These are phyloP conservation scores for Drosophila paucipuncta DNA, from an alignment of 2,888 invertebrate species.

Conservation along the genomic window DNA sequence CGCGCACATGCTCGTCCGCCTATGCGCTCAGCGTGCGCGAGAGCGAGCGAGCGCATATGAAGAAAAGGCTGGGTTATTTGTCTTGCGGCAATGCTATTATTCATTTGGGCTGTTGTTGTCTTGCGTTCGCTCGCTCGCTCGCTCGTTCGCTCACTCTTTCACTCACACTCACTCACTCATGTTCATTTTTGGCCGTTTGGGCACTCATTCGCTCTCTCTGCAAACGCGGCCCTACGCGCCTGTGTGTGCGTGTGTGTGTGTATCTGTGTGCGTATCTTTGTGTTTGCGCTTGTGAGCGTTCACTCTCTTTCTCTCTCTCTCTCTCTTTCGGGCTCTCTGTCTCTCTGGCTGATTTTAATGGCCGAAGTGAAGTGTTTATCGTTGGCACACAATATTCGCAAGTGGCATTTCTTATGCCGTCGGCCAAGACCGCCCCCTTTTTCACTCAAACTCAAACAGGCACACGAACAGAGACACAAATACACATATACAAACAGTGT, in stretches of 20 bases:
- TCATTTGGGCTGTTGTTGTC: conserved; percentile 78
- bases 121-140: conserved; percentile 47
- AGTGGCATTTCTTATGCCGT: conserved; percentile 82
- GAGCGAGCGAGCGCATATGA: conserved; percentile 56
- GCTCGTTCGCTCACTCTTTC: conserved; percentile 36
- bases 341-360: conserved; percentile 83
- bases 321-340: conserved; percentile 36
- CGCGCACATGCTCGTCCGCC: conserved; percentile 57
- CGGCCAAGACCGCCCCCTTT: conserved; percentile 66
- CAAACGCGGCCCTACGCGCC: conserved; percentile 17
- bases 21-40: conserved; percentile 34
- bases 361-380: conserved; percentile 85
- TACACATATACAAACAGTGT: conserved; percentile 37
- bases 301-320: conserved; percentile 39
- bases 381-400: conserved; percentile 84
- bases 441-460: conserved; percentile 54
- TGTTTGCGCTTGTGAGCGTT: conserved; percentile 23
- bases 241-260: conserved; percentile 34
- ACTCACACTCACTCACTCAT: conserved; percentile 41
- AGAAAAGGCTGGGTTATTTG: conserved; percentile 85
- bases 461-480: conserved; percentile 19
- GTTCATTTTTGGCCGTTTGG: conserved; percentile 55
- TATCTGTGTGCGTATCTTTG: conserved; percentile 36
- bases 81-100: conserved; percentile 85
- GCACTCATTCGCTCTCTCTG: conserved; percentile 58